Percentiles rank a stretch among this genome's conserved stretches.
phyloP scores from a whole-genome alignment of 2,888 invertebrate species.

The Thereva nobilitata region DNA sequence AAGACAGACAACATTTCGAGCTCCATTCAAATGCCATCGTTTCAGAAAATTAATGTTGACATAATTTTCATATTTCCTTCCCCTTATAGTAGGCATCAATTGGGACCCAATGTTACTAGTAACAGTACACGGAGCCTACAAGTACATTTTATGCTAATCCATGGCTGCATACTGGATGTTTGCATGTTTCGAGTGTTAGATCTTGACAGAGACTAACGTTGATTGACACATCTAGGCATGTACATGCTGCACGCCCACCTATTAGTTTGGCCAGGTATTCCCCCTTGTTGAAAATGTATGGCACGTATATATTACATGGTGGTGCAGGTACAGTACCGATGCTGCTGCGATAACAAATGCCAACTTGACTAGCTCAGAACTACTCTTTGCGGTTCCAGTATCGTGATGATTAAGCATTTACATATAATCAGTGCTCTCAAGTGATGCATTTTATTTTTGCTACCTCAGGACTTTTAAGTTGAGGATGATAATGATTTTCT shows the following conservation, averaged over 20 bases:
- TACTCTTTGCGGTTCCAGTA: slow-evolving; percentile 9
- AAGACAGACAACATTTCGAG: slow-evolving; percentile 7
- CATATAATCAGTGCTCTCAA: slow-evolving; percentile 9
- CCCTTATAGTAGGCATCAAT: slow-evolving; percentile 15
- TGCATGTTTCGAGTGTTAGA: slow-evolving; percentile 36
- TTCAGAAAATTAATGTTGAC: slow-evolving; percentile 27
- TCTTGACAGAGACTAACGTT: slow-evolving; percentile 35
- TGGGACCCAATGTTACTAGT: slow-evolving; percentile 16
- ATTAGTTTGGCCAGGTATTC: slow-evolving; percentile 10
- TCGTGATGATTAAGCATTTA: slow-evolving; percentile 30
- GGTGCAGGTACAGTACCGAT: background rate
- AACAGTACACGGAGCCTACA: slow-evolving; percentile 22
- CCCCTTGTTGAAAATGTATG: background rate
- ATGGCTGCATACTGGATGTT: slow-evolving; percentile 30
- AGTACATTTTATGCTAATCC: slow-evolving; percentile 31
- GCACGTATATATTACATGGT: background rate
- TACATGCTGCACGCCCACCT: slow-evolving; percentile 36
- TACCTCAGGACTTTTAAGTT: too few relatives aligned
- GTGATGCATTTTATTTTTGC: slow-evolving; percentile 11
- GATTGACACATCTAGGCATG: slow-evolving; percentile 39
- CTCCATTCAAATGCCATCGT: slow-evolving; percentile 12
- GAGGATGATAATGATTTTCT: too few relatives aligned
- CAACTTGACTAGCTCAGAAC: background rate
- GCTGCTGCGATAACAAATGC: background rate
- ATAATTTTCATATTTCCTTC: slow-evolving; percentile 23